These are phyloP conservation scores for Odocoileus virginianus DNA, from an alignment of 2,113 vertebrate genomes.

Conservation along the genomic window DNA sequence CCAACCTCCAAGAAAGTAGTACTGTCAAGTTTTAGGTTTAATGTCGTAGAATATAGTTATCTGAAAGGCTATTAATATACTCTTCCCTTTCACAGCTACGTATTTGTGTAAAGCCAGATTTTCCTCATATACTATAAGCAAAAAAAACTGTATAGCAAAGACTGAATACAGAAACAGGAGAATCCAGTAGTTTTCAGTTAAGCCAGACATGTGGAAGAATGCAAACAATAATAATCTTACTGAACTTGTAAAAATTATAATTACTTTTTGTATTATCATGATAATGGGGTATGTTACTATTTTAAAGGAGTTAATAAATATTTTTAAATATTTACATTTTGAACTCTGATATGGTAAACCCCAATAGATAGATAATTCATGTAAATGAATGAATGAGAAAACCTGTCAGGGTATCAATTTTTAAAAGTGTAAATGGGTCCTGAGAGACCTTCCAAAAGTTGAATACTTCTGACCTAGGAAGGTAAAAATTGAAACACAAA, in stretches of 20 bases:
- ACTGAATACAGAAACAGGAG: not conserved
- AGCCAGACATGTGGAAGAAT: not conserved
- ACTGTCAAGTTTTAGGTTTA: not conserved
- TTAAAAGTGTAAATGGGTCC: not conserved
- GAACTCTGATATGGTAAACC: not conserved
- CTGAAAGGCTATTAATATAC: not conserved
- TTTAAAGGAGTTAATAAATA: not conserved
- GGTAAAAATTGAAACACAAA: not conserved
- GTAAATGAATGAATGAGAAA: not conserved
- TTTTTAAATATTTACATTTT: not conserved
- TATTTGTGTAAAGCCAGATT: not conserved
- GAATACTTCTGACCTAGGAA: not conserved
- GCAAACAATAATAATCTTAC: not conserved
- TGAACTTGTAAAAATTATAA: not conserved
- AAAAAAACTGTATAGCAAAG: not conserved
- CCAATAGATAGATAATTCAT: not conserved
- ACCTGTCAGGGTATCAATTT: not conserved
- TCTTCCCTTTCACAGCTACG: not conserved
- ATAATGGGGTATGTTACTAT: not conserved
- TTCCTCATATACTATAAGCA: not conserved
- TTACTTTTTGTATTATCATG: not conserved
- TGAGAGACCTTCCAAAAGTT: not conserved
- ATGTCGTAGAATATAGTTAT: not conserved
- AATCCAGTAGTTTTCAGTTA: not conserved
- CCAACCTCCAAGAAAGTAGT: not conserved